Evolutionary conservation across 2,113 vertebrate species (phyloP).

Genomic region (human (Homo sapiens)): GRCh38 chr12:88756001-88756500

Average conservation of each 20-base stretch:
- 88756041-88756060: too few species aligned
- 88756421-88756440: not conserved
- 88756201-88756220: not conserved
- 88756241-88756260: not conserved
- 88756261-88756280: not conserved
- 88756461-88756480: not conserved
- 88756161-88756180: not conserved
- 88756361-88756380: not conserved
- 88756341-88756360: not conserved
- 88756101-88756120: not conserved
- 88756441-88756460: not conserved
- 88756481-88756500: not conserved
- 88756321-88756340: not conserved
- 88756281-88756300: not conserved
- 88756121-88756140: constrained; percentile 15
- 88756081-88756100: not conserved
- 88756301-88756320: not conserved
- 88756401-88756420: not conserved
- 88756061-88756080: too few species aligned
- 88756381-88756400: not conserved
- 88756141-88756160: not conserved
- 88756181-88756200: not conserved
- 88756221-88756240: not conserved
- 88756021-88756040: too few species aligned
- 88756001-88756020: too few species aligned